Conservation (phyloP, 2,888 invertebrate genomes). For the Ophonus ardosiacus region DNA sequence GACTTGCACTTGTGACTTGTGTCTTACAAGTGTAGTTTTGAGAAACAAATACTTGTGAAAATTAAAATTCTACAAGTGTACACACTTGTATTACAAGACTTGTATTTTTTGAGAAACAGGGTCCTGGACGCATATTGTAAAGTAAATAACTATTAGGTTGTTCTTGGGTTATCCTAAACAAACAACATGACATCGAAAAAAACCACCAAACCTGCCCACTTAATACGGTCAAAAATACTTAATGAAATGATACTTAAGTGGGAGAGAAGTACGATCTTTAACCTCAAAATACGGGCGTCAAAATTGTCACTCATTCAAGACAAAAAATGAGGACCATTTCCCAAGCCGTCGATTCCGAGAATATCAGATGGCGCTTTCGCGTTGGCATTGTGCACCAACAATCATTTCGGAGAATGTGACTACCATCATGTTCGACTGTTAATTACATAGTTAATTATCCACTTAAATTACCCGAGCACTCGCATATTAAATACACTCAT, state of each 20-base stretch:
- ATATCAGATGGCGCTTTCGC: constrained; percentile 12
- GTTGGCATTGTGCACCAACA: constrained; percentile 18
- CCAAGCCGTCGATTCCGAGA: constrained; percentile 20
- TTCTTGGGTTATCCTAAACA: not conserved
- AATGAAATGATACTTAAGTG: not conserved
- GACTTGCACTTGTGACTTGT: too few species aligned
- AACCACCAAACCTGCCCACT: not conserved
- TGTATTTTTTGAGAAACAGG: too few species aligned
- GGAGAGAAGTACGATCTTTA: not conserved
- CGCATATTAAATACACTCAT: constrained; percentile 4
- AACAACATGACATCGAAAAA: not conserved
- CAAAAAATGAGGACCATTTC: constrained; percentile 2
- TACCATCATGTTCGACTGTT: constrained; percentile 35
- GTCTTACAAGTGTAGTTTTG: too few species aligned
- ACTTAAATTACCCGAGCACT: constrained; percentile 35
- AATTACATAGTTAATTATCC: constrained; percentile 51
- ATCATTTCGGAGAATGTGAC: constrained; percentile 45
- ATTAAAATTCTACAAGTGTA: too few species aligned
- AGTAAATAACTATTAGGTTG: too few species aligned
- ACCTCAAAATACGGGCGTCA: not conserved
- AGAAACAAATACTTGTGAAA: too few species aligned
- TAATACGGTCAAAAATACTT: not conserved
- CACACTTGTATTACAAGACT: too few species aligned
- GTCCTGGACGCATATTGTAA: too few species aligned
- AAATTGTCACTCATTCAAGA: not conserved